Base-by-base conservation (phyloP, 2,113 vertebrate genomes). In the Taxidea taxus region DNA sequence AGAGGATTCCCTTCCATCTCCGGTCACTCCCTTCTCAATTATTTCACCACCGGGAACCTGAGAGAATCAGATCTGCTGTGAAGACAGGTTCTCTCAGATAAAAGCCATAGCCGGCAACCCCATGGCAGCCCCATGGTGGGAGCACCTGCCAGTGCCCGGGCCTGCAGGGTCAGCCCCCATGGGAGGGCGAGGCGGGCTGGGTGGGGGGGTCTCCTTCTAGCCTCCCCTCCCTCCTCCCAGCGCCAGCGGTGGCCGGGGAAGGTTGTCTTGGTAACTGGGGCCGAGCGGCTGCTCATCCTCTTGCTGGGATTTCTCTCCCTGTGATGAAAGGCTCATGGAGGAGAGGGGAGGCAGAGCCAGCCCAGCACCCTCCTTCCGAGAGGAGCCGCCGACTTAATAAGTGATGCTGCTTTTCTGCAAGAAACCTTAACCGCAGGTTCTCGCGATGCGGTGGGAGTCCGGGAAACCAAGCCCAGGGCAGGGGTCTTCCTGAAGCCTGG, bases 261-360 rank as follows among this genome's bases (percentile, higher is more conserved):
- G 23, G 94, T 86, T 97, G 85, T 94, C 96, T 84, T 96, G 97
- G 97, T 68, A 92, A 97, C 93, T 87, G 7, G 11, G 92, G 60
- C 83, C 80, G 72, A 44, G 91, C 27, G 20, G 49, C 29, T 4
- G 51, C 8, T 72, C 42, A 51, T 42, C 70, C n/a, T 80, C 77
- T 94, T 72, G 27, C 49, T 5, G 29, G 94, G 56, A 87, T 70
- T n/a, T 44, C 74, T 74, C 16, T 15, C 31, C 31, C 58, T 15
- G 42, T 25, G 81, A 96, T 88, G 86, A 54, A 87, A 97, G 91
- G 72, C 62, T 16, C 31, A 6, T 11, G 16, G 39, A 5, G 25
- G 1, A 12, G 51, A 18, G 49, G 8, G 37, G 51, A 78, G 74
- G 2, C 9, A 4, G 95, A 10, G 14, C 11, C 6, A 18, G 9